Evolutionary conservation across 2,113 vertebrate genomes (phyloP).

Genomic region (Nothocercus julius): DNA sequence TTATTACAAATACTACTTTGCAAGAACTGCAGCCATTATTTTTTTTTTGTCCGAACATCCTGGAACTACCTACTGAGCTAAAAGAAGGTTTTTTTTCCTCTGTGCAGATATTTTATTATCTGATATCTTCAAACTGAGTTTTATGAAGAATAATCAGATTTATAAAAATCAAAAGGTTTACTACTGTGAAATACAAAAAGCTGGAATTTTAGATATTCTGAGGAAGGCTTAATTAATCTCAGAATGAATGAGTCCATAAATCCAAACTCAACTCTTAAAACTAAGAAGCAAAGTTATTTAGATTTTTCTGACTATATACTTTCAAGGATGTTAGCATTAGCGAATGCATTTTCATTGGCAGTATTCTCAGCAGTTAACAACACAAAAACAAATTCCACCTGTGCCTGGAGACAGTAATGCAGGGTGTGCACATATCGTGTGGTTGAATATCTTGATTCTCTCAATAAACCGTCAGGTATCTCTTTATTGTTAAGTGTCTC

Average conservation of each 20-base stretch:
- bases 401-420: background rate
- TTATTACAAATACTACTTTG: background rate
- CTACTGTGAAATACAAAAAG: background rate
- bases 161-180: background rate
- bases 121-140: background rate
- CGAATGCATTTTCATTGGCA: background rate
- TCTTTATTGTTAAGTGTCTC: background rate
- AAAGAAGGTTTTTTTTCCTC: background rate
- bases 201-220: background rate
- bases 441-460: background rate
- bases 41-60: slow-evolving; percentile 2
- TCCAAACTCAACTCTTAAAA: background rate
- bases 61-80: background rate
- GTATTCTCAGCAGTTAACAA: background rate
- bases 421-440: background rate
- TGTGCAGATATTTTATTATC: background rate
- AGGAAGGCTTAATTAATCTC: background rate
- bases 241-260: background rate
- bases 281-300: background rate
- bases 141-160: background rate
- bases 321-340: background rate
- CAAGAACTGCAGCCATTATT: background rate
- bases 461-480: background rate
- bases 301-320: background rate
- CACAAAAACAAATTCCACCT: background rate